These are phyloP conservation scores for Argentina silus DNA, from an alignment of 2,797 vertebrate species.

Conservation along the genomic window DNA sequence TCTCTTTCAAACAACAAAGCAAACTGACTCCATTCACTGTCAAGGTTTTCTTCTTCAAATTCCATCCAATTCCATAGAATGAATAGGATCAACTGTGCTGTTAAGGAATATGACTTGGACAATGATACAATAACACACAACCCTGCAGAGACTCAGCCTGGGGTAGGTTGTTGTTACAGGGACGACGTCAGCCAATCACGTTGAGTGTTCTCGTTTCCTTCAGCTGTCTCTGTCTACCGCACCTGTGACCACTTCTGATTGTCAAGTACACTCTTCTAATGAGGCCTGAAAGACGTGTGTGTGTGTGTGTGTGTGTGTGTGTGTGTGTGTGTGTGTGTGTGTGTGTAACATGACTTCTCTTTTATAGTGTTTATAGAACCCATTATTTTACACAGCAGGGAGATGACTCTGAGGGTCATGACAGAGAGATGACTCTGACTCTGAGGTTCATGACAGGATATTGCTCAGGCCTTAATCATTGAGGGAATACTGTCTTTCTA, in stretches of 20 bases:
- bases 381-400: not conserved
- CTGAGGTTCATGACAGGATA: slow-evolving; percentile 57
- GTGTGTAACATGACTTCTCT: slow-evolving; percentile 11
- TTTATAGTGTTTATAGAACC: not conserved
- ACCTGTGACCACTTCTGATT: slow-evolving; percentile 41
- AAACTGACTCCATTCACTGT: slow-evolving; percentile 18
- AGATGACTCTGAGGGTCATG: slow-evolving; percentile 17
- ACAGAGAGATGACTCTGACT: slow-evolving; percentile 52
- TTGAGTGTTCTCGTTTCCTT: slow-evolving; percentile 61
- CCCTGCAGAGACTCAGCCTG: slow-evolving; percentile 29
- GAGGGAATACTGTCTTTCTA: slow-evolving; percentile 49
- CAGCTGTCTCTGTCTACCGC: slow-evolving; percentile 29
- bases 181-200: slow-evolving; percentile 54
- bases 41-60: not conserved
- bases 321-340: slow-evolving; percentile 42
- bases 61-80: slow-evolving; percentile 19
- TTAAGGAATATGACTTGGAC: slow-evolving; percentile 46
- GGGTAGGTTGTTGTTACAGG: slow-evolving; percentile 56
- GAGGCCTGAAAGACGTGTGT: slow-evolving; percentile 41
- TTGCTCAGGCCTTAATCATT: slow-evolving; percentile 59
- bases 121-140: slow-evolving; percentile 30
- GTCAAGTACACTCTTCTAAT: slow-evolving; percentile 55
- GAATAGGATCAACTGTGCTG: slow-evolving; percentile 15
- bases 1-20: slow-evolving; percentile 5
- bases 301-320: slow-evolving; percentile 41